Evolutionary conservation across 2,888 invertebrate species (phyloP).

Genomic region (Chrysolina americana): DNA sequence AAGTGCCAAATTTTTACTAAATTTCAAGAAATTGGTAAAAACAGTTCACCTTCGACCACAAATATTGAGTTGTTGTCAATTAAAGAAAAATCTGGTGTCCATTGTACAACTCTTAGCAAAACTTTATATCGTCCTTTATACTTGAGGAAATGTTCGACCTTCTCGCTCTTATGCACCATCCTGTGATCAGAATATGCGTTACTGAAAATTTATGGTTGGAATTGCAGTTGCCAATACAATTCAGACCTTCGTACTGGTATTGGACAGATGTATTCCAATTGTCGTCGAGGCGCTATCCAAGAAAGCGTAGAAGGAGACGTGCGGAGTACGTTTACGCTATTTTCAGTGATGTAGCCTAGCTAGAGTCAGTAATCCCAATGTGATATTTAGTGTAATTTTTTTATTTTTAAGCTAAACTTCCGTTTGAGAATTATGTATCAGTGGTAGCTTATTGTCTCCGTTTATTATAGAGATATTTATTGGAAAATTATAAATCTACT

Average conservation of each 20-base stretch:
- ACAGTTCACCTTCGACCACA: no score
- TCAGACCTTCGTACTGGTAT: no score
- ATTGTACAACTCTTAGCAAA: no score
- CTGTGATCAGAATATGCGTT: not conserved
- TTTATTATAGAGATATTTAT: not conserved
- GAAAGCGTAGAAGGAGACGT: not conserved
- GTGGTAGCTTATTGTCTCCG: not conserved
- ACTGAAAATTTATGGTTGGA: not conserved
- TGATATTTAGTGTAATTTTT: conserved; percentile 14
- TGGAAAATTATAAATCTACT: not conserved
- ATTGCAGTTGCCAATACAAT: not conserved
- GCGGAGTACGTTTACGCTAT: not conserved
- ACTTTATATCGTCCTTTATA: no score
- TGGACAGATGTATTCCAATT: no score
- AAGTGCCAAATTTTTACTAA: no score
- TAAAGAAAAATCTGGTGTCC: no score
- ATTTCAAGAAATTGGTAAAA: no score
- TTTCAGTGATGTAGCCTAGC: conserved; percentile 4
- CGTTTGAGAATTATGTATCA: conserved; percentile 4
- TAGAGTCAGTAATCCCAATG: conserved; percentile 12
- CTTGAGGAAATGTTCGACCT: no score
- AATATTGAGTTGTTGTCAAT: no score
- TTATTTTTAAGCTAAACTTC: not conserved
- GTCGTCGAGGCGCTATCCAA: no score
- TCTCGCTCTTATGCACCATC: not conserved